Base-by-base conservation (phyloP, 2,888 invertebrate genomes). In the Tubulanus polymorphus region DNA sequence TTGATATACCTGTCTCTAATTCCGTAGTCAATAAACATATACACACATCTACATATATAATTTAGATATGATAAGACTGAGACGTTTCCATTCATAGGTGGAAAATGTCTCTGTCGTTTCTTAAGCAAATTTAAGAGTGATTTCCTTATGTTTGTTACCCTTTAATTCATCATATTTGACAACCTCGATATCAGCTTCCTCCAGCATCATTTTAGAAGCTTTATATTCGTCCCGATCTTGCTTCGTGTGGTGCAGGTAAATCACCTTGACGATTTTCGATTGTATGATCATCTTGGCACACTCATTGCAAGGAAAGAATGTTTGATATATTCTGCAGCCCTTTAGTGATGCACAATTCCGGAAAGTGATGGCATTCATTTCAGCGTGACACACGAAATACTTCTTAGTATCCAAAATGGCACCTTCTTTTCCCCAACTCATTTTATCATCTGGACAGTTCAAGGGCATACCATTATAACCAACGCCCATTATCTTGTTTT, bases 221-320 rank as follows among this genome's bases (percentile, higher is more conserved):
- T 83, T 80, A 45, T 88, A 88, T 52, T 80, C 81, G 0, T 81
- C 74, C 71, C 89, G 89, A 3, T 86, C 78, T 0, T 83, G 81
- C 76, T 91, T 85, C 73, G 93, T 92, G 76, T 94, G 90, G 0
- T 89, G 90, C 71, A 91, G 81, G 74, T 89, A 95, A 12, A 78
- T 62, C 12, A 79, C 77, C 51, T 87, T 85, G 49, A 79, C 85
- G 30, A 96, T 91, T 0, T 93, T 91, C 1, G 93, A 87, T 74
- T 99, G 97, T 66, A 97, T 93, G 30, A 99, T 92, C 30, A 95
- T 82, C 79, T 99, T 99, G 0, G 96, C 91, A 81, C 97, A 99
- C 79, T 96, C 95, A 74, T 96, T 95, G 78, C 97, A 99, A 0
- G 97, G 97, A 78, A 96, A 97, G 23, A 94, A 80, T 0, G 88